These are phyloP conservation scores for Melinaea menophilus DNA, from an alignment of 2,888 invertebrate species.

Conservation along the genomic window DNA sequence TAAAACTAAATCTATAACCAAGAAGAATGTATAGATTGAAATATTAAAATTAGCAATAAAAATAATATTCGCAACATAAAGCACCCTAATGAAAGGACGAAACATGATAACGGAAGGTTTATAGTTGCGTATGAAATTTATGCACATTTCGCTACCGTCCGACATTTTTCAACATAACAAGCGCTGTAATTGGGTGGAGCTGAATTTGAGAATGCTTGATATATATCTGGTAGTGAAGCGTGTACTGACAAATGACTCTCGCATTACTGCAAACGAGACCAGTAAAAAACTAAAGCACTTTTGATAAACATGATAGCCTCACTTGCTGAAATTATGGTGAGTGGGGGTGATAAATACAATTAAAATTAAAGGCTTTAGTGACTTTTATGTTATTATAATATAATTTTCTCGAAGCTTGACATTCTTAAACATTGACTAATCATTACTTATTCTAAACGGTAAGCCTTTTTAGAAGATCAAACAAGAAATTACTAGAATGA, in stretches of 20 bases:
- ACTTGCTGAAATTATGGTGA: neutral
- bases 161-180: constrained; percentile 66
- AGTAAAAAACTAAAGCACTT: constrained; percentile 22
- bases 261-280: constrained; percentile 29
- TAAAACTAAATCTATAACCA: too few relatives aligned
- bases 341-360: neutral
- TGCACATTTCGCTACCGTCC: constrained; percentile 41
- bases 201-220: constrained; percentile 57
- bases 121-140: constrained; percentile 36
- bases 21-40: neutral
- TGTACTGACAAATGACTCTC: constrained; percentile 37
- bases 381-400: neutral
- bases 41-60: neutral
- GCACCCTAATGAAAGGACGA: constrained; percentile 21
- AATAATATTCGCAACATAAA: constrained; percentile 7
- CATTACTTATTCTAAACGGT: neutral
- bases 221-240: constrained; percentile 40
- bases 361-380: neutral
- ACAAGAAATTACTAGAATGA: neutral
- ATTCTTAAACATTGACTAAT: neutral
- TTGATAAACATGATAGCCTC: constrained; percentile 7
- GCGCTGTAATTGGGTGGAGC: constrained; percentile 59
- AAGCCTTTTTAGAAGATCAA: neutral
- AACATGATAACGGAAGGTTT: constrained; percentile 20
- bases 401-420: neutral